Base-by-base conservation (phyloP, 92 coral and sea anemone species). In the Zoanthus sansibaricus region DNA sequence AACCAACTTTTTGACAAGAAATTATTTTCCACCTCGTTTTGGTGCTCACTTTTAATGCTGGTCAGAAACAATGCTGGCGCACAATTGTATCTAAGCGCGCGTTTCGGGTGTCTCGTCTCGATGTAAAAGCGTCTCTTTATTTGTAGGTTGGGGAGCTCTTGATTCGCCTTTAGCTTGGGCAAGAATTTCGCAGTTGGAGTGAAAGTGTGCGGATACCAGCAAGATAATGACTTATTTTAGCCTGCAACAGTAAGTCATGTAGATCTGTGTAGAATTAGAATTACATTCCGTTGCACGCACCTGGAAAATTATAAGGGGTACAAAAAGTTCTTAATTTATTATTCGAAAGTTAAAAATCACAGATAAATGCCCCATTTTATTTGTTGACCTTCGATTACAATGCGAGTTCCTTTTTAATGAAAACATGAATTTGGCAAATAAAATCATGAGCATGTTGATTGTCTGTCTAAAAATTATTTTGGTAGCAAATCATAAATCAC, bases 211-310 rank as follows among this genome's bases (percentile, higher is more conserved):
- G 98, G 98, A 95, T 94, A 20, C 86, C 95, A 66, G 92, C 95
- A 13, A 79, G 86, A 15, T 25, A 55, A 90, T 48, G 93, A 91
- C 47, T 88, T 96, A 1, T 96, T 93, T 85, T 96, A 98, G 98
- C 98, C 98, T 0, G 96, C 98, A 6, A 87, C 86, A 91, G 98
- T 96, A 71, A 32, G 90, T 48, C 15, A 5, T 37, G 15, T 18
- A 58, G 15, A 14, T 37, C 42, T 37, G 42, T 37, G 42, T 37
- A 37, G 42, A 37, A 37, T 37, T 37, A 37, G 42, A 37, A 14
- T n/a, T 58, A 6, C 64, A 58, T 58, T 58, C 59, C 16, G 16
- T 54, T 54, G 59, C 59, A 54, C 3, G 16, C 59, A 54, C 16
- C 59, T 3, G 11, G 59, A 3, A 37, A 37, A 37, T 25, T 25